Percentiles rank a stretch among this genome's conserved stretches.
Conservation (phyloP, 2,797 vertebrate genomes). For the Tapera naevia region DNA sequence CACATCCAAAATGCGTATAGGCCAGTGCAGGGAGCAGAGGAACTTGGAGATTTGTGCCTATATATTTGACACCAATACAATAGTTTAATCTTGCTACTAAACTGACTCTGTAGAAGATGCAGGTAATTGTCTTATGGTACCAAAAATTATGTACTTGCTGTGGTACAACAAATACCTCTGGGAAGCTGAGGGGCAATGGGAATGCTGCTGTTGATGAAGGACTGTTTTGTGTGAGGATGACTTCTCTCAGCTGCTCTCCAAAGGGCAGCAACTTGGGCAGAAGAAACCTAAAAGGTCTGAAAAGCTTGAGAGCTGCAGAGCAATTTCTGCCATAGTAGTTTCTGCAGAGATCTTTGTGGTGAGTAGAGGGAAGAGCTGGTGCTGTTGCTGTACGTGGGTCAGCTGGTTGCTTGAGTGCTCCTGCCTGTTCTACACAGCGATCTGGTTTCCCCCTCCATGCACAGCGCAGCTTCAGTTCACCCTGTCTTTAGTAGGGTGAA, state of each 20-base stretch:
- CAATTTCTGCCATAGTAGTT: neutral
- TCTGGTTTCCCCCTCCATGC: neutral
- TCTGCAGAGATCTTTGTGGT: neutral
- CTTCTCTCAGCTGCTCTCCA: neutral
- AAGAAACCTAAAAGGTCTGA: neutral
- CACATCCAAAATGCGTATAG: neutral
- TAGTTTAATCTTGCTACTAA: neutral
- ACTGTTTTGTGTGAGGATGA: neutral
- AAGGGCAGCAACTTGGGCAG: neutral
- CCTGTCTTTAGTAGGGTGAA: rapidly evolving
- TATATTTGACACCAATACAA: neutral
- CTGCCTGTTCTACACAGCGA: neutral
- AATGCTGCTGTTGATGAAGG: neutral
- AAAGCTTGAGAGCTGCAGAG: neutral
- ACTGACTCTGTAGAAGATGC: neutral
- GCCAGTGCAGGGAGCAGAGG: neutral
- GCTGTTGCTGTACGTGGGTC: neutral
- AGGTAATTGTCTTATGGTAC: rapidly evolving
- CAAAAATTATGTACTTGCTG: rapidly evolving
- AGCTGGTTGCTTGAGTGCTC: neutral
- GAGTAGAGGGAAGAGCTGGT: neutral
- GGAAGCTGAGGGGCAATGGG: neutral
- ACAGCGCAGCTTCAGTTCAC: neutral
- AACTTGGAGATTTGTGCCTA: neutral
- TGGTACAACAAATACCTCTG: rapidly evolving